A percentile compares a stretch with the other conserved stretches of the same genome.
phyloP scores from a whole-genome alignment of 2,888 invertebrate genomes.

The Aspidiotus rigidus region DNA sequence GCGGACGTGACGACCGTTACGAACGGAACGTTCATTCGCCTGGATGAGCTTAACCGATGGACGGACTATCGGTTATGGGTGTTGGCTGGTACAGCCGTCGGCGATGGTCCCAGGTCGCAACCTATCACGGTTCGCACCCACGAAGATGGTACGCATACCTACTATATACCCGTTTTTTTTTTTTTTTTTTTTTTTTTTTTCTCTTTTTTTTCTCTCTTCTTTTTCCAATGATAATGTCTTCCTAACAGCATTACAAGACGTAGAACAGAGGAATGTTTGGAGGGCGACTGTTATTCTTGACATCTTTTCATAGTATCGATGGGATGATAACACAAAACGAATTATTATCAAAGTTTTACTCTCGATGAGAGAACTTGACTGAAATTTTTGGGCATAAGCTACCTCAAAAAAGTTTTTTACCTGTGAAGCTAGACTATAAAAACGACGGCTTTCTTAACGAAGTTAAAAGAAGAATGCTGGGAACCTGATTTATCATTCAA shows the following conservation, averaged over 20 bases:
- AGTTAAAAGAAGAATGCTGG: no score
- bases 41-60: slow-evolving; percentile 88
- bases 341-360: no score
- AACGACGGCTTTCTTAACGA: no score
- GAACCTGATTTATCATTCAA: no score
- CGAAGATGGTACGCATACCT: slow-evolving; percentile 91
- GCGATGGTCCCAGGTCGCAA: slow-evolving; percentile 88
- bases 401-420: no score
- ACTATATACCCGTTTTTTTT: slow-evolving; percentile 1
- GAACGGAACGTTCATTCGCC: slow-evolving; percentile 66
- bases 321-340: no score
- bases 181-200: slow-evolving; percentile 25
- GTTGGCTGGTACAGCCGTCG: slow-evolving; percentile 88
- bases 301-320: no score
- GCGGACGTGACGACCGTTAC: slow-evolving; percentile 65
- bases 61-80: slow-evolving; percentile 96
- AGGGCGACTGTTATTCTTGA: no score
- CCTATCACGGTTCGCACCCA: slow-evolving; percentile 87
- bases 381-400: no score
- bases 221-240: not conserved
- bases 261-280: no score
- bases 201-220: slow-evolving; percentile 15
- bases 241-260: not conserved
- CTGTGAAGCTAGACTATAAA: no score
- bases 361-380: no score